Evolutionary conservation across 2,888 invertebrate genomes (phyloP).

Genomic region (Meta bourneti): DNA sequence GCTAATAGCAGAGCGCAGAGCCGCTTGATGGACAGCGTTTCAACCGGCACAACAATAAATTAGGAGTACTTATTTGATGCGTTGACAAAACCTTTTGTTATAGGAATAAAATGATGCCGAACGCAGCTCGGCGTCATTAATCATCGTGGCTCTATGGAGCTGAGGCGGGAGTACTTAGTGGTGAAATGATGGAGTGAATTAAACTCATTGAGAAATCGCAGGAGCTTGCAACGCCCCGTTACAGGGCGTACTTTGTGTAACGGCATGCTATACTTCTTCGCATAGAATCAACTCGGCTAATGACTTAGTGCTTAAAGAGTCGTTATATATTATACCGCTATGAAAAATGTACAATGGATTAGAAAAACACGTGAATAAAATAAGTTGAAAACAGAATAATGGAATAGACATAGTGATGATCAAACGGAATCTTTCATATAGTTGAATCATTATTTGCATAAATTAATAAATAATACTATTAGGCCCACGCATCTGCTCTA

Average conservation of each 20-base stretch:
- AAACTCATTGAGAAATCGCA: constrained; percentile 48
- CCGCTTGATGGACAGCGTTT: constrained; percentile 46
- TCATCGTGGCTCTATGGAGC: constrained; percentile 31
- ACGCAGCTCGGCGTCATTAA: constrained; percentile 51
- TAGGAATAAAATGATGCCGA: constrained; percentile 69
- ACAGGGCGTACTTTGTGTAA: not conserved
- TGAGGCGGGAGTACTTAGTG: not conserved
- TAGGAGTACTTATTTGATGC: constrained; percentile 58
- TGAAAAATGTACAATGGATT: too few species aligned
- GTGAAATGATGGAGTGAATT: constrained; percentile 40
- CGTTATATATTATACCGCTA: not conserved
- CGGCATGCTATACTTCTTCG: not conserved
- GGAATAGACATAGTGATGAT: too few species aligned
- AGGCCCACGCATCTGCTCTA: too few species aligned
- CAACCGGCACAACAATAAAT: constrained; percentile 60
- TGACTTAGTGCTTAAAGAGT: constrained; percentile 16
- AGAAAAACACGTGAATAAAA: too few species aligned
- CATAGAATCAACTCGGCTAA: constrained; percentile 30
- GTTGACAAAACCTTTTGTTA: constrained; percentile 72
- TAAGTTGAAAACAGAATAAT: too few species aligned
- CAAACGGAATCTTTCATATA: too few species aligned
- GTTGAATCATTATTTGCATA: too few species aligned
- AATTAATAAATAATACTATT: too few species aligned
- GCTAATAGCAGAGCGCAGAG: constrained; percentile 16
- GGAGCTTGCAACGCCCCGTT: not conserved